These are phyloP conservation scores for Molossus molossus DNA, from an alignment of 2,797 vertebrate species.

Conservation along the genomic window DNA sequence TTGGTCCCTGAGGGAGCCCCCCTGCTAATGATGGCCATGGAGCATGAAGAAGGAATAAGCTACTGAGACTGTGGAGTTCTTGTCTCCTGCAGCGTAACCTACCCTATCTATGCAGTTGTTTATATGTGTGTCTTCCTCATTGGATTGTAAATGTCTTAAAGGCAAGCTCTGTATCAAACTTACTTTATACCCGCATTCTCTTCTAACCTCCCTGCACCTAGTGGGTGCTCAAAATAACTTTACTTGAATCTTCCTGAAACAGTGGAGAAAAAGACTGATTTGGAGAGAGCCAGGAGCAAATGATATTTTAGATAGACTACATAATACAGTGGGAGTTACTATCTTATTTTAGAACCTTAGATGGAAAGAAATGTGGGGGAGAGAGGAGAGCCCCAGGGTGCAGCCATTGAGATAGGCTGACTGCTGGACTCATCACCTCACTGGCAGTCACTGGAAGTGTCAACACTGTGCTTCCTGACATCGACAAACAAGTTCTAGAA, in stretches of 20 bases:
- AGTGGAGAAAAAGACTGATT: constrained; percentile 28
- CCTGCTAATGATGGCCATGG: background rate
- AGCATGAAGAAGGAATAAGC: background rate
- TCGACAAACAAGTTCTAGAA: constrained; percentile 34
- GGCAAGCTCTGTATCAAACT: background rate
- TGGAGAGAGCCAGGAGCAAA: background rate
- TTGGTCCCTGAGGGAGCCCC: background rate
- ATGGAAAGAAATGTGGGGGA: background rate
- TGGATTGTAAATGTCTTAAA: background rate
- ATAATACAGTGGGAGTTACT: background rate
- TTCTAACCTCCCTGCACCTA: background rate
- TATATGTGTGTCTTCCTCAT: background rate
- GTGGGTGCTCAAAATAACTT: background rate
- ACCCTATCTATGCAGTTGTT: background rate
- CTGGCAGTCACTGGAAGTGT: background rate
- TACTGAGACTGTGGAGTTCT: background rate
- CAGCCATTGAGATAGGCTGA: background rate
- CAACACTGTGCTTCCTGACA: background rate
- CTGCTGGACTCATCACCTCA: background rate
- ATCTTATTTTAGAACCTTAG: background rate
- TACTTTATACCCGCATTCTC: background rate
- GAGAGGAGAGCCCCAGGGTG: background rate
- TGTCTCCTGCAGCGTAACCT: background rate
- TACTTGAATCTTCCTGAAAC: background rate
- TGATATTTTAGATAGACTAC: constrained; percentile 10